These are phyloP conservation scores for Drosophila repleta DNA, from an alignment of 1,140 invertebrate species.

Conservation along the genomic window DNA sequence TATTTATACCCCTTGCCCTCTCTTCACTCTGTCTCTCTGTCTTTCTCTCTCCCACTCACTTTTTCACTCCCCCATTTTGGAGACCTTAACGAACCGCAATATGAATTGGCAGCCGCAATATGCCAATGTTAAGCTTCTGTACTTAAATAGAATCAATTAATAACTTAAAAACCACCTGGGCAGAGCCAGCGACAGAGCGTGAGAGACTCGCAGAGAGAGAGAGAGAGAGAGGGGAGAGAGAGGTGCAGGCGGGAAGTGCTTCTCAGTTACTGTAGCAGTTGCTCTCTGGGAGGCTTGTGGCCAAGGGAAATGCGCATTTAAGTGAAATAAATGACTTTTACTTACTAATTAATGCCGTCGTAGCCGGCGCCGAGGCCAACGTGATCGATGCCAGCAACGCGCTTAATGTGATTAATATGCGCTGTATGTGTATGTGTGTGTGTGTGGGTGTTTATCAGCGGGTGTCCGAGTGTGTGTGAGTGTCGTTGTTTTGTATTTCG, in stretches of 20 bases:
- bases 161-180: slow-evolving; percentile 74
- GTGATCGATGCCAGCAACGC: slow-evolving; percentile 94
- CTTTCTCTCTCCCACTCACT: not conserved
- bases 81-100: slow-evolving; percentile 66
- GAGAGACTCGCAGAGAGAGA: not conserved
- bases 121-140: slow-evolving; percentile 69
- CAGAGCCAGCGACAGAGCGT: not conserved
- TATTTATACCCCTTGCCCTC: not conserved
- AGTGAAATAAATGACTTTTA: slow-evolving; percentile 84
- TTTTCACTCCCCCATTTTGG: not conserved
- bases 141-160: slow-evolving; percentile 81
- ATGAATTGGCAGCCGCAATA: slow-evolving; percentile 66
- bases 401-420: slow-evolving; percentile 96
- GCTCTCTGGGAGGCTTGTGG: slow-evolving; percentile 20
- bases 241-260: not conserved
- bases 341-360: slow-evolving; percentile 96
- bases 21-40: not conserved
- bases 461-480: slow-evolving; percentile 12
- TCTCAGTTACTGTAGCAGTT: not conserved
- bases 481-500: slow-evolving; percentile 24
- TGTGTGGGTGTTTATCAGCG: slow-evolving; percentile 5
- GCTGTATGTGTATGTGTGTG: slow-evolving; percentile 85
- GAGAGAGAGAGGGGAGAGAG: not conserved
- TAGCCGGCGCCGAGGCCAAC: slow-evolving; percentile 94
- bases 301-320: slow-evolving; percentile 68